Evolutionary conservation across 2,113 vertebrate species (phyloP), one percentile per base, ranked within the genome.

Genomic region (Bolborhynchus lineola): DNA sequence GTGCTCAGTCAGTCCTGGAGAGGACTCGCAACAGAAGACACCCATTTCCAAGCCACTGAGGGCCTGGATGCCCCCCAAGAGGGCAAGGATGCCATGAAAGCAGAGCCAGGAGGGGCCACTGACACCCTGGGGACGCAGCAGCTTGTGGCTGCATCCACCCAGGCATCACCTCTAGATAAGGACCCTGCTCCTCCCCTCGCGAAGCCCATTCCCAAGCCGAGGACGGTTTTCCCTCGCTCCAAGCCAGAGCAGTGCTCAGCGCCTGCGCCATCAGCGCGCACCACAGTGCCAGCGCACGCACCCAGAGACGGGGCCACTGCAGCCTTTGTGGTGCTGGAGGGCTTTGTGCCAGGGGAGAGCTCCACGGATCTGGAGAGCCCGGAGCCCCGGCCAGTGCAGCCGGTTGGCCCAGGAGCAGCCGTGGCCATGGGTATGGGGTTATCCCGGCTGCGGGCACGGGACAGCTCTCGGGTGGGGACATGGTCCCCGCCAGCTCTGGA

Each of bases 201-300:
- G 37, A 99, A 98, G 85, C 99, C 99, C 0, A 93, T 99, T 35
- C 99, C 99, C 53, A 99, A 99, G 96, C 99, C 99, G 1, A 98
- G 99, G 97, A 99, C 99, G 0, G 98, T 99, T 39, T 99, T 99
- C 78, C 98, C 98, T 78, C 98, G 98, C 63, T 97, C 96, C 35
- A 98, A 90, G 33, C 16, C 77, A 0, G 95, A 97, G 50, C 92
- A 95, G 41, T 25, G 70, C 44, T 46, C 5, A 5, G 62, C 2
- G 0, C 85, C 92, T 10, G 24, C 6, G 1, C 68, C 95, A 5
- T 91, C 80, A 1, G 96, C 96, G 6, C 94, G 91, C 21, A 65
- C 60, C 23, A 28, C 97, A 0, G 77, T 81, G 64, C 79, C 31
- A 13, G 91, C 37, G 14, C 23, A 63, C 60, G 11, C 76, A 0